Conservation (phyloP, 2,113 vertebrate species). For the Labeo catla region DNA sequence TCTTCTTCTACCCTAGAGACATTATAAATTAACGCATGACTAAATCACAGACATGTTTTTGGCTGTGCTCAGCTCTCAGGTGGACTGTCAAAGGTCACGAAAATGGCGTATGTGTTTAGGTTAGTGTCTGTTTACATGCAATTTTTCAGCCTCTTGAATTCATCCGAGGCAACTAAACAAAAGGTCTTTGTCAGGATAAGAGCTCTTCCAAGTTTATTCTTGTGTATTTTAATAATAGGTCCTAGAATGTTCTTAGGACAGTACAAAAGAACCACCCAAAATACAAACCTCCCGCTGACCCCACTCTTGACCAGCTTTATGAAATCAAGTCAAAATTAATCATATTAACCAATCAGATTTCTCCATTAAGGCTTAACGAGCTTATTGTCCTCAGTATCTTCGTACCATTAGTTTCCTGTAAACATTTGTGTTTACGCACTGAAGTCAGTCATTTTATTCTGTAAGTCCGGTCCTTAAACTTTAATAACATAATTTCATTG, state of each 20-base stretch:
- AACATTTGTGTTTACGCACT: neutral
- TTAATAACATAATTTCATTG: neutral
- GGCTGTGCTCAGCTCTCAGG: slow-evolving; percentile 38
- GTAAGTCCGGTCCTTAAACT: neutral
- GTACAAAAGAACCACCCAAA: slow-evolving; percentile 30
- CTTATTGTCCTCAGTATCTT: neutral
- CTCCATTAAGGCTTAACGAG: neutral
- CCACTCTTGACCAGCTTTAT: neutral
- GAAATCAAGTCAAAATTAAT: neutral
- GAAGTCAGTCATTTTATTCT: neutral
- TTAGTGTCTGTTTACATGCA: slow-evolving; percentile 30
- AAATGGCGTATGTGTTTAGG: slow-evolving; percentile 43
- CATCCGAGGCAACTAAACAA: slow-evolving; percentile 5
- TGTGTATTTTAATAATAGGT: slow-evolving; percentile 14
- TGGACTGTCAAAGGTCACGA: slow-evolving; percentile 19
- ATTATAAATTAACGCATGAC: slow-evolving; percentile 48
- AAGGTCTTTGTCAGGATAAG: slow-evolving; percentile 31
- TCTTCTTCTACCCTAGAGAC: slow-evolving; percentile 50
- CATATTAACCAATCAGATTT: slow-evolving; percentile 2
- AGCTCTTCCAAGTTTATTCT: slow-evolving; percentile 18
- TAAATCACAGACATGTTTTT: slow-evolving; percentile 49
- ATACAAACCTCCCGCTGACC: slow-evolving; percentile 18
- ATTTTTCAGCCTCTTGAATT: slow-evolving; percentile 15
- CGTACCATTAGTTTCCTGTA: neutral
- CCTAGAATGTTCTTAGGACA: neutral